Percentiles rank a stretch among this genome's conserved stretches.
Conservation (phyloP, 2,113 vertebrate species). For the Rhinopomastus cyanomelas region DNA sequence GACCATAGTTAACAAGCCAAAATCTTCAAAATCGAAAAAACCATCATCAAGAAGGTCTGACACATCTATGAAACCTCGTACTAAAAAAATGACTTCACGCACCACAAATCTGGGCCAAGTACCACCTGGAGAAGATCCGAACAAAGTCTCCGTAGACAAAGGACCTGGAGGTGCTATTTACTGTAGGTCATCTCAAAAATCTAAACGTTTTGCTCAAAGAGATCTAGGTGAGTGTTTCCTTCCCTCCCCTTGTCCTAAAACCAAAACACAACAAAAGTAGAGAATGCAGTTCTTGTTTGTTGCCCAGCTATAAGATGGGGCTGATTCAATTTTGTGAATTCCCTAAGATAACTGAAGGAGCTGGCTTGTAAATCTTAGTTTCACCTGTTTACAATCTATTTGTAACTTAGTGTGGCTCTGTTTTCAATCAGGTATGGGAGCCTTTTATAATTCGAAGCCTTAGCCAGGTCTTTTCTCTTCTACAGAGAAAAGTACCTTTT, state of each 20-base stretch:
- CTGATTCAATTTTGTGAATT: neutral
- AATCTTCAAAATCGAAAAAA: constrained; percentile 89
- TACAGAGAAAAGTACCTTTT: neutral
- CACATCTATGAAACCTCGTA: constrained; percentile 79
- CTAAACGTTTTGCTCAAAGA: constrained; percentile 78
- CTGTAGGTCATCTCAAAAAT: constrained; percentile 83
- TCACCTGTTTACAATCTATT: neutral
- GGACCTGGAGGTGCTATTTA: constrained; percentile 88
- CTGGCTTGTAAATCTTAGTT: neutral
- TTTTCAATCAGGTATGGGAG: neutral
- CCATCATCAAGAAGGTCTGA: constrained; percentile 79
- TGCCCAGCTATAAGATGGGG: neutral
- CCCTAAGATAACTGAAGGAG: neutral
- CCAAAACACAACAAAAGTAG: neutral
- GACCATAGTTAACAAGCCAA: constrained; percentile 97
- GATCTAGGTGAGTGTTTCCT: constrained; percentile 81
- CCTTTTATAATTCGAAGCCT: neutral
- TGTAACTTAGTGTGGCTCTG: neutral
- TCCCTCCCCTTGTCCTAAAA: neutral
- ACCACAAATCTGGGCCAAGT: constrained; percentile 85
- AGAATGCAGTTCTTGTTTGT: neutral
- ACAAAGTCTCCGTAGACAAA: constrained; percentile 82
- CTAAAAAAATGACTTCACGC: constrained; percentile 89
- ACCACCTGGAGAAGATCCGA: constrained; percentile 83
- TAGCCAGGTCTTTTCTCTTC: neutral